Evolutionary conservation across 1,140 invertebrate genomes (phyloP), one percentile per base, ranked within the genome.

Genomic region (Papilio machaon): DNA sequence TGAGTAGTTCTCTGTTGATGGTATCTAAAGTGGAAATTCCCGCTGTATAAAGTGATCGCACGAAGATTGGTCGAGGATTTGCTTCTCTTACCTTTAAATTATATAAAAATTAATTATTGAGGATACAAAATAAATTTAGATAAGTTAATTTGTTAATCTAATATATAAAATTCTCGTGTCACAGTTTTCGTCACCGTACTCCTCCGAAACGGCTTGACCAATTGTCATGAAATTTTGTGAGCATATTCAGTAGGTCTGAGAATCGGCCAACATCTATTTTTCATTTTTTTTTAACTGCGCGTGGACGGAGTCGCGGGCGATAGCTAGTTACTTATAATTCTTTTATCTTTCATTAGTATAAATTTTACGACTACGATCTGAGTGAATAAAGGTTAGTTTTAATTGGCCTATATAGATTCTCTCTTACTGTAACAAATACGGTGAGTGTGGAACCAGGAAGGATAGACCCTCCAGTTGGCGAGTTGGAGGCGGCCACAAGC

Each of bases 51-150:
- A 92, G 52, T 0, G 85, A 77, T n/a, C 86, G 81, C 7, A 85
- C 84, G 87, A 96, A 96, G 46, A 84, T 87, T 19, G 95, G 95
- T 23, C 94, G 94, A 30, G 96, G 95, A 83, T 96, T 94, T 2
- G 94, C 91, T 87, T 96, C 95, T 54, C 91, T 80, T 0, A 96
- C 95, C 95, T 95, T 82, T 17, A 88, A 88, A 82, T 67, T 15
- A 82, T 70, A 64, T 54, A 54, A n/a, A 17, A 54, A 15, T 17
- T 2, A 35, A 54, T 52, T 11, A 35, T 35, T 64, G 8, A 0
- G 1, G 30, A 30, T 4, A 52, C 4, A 52, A 15, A 13, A 52
- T 15, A 4, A 52, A 13, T 52, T 54, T 54, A 17, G 3, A n/a
- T 54, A 15, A 54, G 52, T 30, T 30, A 30, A 30, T n/a, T n/a